Conservation (phyloP, 1,140 invertebrate species). For the Pentalonia nigronervosa region DNA sequence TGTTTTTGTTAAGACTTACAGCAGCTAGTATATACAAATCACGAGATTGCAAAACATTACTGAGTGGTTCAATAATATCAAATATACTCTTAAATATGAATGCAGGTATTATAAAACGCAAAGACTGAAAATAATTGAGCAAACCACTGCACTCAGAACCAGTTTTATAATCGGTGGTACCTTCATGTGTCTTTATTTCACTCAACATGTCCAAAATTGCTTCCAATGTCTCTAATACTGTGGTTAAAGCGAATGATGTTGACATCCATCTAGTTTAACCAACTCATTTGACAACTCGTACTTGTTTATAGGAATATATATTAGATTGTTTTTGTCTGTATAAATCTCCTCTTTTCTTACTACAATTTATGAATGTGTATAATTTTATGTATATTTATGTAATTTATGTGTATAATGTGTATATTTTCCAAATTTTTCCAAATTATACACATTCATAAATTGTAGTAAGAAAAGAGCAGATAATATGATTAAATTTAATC, state of each 20-base stretch:
- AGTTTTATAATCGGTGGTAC: not conserved
- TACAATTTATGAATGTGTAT: not conserved
- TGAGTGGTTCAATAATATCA: not conserved
- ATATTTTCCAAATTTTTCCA: not conserved
- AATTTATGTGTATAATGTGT: no score
- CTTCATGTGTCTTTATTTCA: not conserved
- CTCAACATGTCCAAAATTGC: not conserved
- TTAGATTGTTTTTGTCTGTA: not conserved
- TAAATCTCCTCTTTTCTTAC: not conserved
- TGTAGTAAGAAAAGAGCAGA: no score
- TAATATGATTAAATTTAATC: constrained; percentile 7
- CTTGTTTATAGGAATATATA: not conserved
- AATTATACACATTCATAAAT: no score
- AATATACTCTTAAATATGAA: not conserved
- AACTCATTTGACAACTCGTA: not conserved
- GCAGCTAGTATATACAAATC: no score
- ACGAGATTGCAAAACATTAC: not conserved
- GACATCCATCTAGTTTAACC: not conserved
- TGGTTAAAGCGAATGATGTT: not conserved
- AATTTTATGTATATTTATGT: no score
- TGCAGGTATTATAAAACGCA: not conserved
- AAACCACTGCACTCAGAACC: not conserved
- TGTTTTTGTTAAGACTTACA: no score
- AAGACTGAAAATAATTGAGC: not conserved
- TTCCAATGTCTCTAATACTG: constrained; percentile 8